Percentiles rank a stretch among this genome's conserved stretches.
Conservation (phyloP, 1,140 invertebrate genomes). For the Bathynomus jamesi region DNA sequence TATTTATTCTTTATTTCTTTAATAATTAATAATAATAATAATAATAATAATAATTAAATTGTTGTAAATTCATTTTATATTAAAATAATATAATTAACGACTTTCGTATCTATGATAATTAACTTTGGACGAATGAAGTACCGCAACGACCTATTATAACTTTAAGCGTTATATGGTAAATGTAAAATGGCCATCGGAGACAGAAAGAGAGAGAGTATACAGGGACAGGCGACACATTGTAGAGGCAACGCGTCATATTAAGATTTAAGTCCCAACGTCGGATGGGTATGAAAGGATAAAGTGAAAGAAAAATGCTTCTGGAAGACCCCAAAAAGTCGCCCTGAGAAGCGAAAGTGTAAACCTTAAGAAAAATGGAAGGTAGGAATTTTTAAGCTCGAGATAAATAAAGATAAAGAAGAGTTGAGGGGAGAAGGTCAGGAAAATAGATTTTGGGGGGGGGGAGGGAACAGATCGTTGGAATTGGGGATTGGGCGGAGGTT, state of each 20-base stretch:
- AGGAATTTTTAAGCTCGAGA: background rate
- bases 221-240: no score
- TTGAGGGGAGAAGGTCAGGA: background rate
- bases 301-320: background rate
- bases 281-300: background rate
- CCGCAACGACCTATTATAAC: no score
- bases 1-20: no score
- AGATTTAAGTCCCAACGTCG: background rate
- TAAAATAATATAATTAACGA: no score
- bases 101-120: no score
- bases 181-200: no score
- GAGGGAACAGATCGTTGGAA: background rate
- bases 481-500: background rate
- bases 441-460: background rate
- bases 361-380: background rate
- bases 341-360: background rate
- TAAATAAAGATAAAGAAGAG: constrained; percentile 1
- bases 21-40: no score
- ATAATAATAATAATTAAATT: no score
- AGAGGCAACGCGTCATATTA: background rate
- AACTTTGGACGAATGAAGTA: no score
- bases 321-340: background rate
- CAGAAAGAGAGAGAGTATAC: no score
- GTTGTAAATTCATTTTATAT: no score
- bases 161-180: no score